Evolutionary conservation across 1,140 invertebrate species (phyloP), one percentile per base, ranked within the genome.

Genomic region (Kradibia gibbosae): DNA sequence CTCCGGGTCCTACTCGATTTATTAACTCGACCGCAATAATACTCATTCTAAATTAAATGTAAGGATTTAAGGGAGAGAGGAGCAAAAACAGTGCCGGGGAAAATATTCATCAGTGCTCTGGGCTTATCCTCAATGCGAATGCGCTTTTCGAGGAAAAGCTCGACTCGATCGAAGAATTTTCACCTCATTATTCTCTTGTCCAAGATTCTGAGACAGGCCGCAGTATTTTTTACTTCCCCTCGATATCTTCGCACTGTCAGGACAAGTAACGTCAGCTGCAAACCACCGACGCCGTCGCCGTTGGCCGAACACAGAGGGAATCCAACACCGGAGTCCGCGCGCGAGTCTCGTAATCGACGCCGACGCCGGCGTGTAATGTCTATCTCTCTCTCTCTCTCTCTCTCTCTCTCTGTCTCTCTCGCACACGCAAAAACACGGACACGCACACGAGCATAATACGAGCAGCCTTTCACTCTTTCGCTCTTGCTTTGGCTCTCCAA

Each of bases 251-350:
- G 53, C 8, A 34, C 57, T 65, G 75, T 65, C 75, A 55, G 10
- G 15, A 0, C 42, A 50, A 20, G n/a, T 65, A 80, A 80, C 79
- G 71, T 80, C 79, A 80, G 42, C 57, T 53, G 71, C 22, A 67
- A 81, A 75, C 80, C 80, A 22, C 78, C 45, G 79, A 36, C 39
- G 53, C 67, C 65, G 11, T 3, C 8, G 15, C 4, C 45, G 62
- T n/a, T 42, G 45, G 20, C 4, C 70, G 70, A 22, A 34, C 45
- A 10, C 34, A 65, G 39, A 7, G 48, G 48, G 79, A 81, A 81
- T 81, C 42, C 62, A 81, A 81, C 79, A 81, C 79, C 79, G 67
- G 28, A 50, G 7, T 45, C 10, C 25, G 34, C 57, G 36, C 67
- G 70, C 39, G 55, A 65, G 42, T 25, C 42, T 39, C 57, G 57